These are phyloP conservation scores for Alfaro cultratus DNA, from an alignment of 2,797 vertebrate genomes.

Conservation along the genomic window DNA sequence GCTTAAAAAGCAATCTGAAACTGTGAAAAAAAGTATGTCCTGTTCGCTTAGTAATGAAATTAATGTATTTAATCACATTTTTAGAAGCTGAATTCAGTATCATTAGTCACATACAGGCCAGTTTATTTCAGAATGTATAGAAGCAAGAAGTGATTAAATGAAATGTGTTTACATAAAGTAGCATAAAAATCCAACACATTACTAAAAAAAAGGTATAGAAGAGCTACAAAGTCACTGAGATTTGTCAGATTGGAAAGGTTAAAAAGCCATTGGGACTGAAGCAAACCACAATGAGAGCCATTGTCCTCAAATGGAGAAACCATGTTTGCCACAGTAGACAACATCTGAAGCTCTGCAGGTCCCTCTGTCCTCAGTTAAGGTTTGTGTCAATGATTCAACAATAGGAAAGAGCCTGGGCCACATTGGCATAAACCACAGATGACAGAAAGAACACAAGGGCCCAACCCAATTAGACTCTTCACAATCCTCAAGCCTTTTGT, in stretches of 20 bases:
- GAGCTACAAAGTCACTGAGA: neutral
- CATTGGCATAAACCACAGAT: neutral
- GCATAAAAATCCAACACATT: neutral
- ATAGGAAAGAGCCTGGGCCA: neutral
- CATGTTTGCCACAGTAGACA: neutral
- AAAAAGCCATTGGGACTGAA: neutral
- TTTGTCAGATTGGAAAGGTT: neutral
- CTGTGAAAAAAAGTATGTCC: neutral
- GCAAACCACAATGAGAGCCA: neutral
- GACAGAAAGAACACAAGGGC: neutral
- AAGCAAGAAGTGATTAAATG: neutral
- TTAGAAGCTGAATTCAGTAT: neutral
- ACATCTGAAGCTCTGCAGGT: neutral
- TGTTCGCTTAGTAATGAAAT: neutral
- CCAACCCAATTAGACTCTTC: neutral
- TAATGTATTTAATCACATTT: neutral
- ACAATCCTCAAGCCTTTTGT: neutral
- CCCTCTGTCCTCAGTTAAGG: neutral
- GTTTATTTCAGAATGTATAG: neutral
- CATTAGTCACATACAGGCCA: neutral
- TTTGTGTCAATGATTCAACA: neutral
- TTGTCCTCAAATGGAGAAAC: neutral
- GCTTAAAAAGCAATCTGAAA: neutral
- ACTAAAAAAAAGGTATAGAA: neutral
- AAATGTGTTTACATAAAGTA: neutral